phyloP scores from a whole-genome alignment of 2,888 invertebrate species.

The Hypomecis punctinalis region DNA sequence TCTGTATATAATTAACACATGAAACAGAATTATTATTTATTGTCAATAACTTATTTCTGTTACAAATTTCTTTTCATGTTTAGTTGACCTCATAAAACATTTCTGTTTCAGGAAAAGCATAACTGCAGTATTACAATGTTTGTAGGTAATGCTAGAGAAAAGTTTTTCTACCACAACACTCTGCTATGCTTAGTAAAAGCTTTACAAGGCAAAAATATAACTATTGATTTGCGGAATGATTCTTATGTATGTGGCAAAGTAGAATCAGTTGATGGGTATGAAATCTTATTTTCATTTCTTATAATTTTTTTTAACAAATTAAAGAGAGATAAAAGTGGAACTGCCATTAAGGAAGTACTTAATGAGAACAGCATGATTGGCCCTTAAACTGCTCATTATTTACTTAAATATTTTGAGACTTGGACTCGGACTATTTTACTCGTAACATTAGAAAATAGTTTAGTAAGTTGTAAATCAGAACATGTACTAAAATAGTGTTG shows the following conservation, averaged over 20 bases:
- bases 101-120: constrained; percentile 13
- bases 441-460: too few species aligned
- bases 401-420: too few species aligned
- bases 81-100: not conserved
- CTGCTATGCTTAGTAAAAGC: constrained; percentile 87
- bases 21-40: too few species aligned
- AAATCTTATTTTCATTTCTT: constrained; percentile 17
- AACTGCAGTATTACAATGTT: constrained; percentile 49
- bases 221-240: constrained; percentile 88
- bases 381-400: too few species aligned
- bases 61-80: not conserved
- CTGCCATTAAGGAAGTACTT: too few species aligned
- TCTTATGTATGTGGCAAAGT: constrained; percentile 86
- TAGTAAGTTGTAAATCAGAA: too few species aligned
- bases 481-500: not conserved
- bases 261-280: constrained; percentile 87
- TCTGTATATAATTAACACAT: too few species aligned
- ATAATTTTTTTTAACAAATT: constrained; percentile 9
- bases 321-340: too few species aligned
- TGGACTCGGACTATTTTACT: too few species aligned
- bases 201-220: constrained; percentile 85
- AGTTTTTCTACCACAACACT: constrained; percentile 84
- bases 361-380: too few species aligned
- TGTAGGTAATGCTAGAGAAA: constrained; percentile 71
- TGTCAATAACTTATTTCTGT: too few species aligned